These are phyloP conservation scores for Betta splendens DNA, from an alignment of 2,797 vertebrate species.

Conservation along the genomic window DNA sequence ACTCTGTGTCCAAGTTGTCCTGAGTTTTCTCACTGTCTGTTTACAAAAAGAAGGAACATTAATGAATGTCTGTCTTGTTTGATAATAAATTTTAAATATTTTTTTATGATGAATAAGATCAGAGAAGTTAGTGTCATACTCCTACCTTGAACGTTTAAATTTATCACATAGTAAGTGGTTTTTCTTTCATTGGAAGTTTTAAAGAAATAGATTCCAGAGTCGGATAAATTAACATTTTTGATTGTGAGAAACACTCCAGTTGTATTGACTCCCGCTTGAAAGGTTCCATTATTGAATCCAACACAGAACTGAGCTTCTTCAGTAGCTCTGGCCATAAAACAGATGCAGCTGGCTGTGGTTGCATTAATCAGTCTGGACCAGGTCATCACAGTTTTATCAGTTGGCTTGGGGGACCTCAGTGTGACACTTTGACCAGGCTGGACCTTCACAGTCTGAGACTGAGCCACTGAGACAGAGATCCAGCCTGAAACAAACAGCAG, in stretches of 20 bases:
- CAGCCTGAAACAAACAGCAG: slow-evolving; percentile 3
- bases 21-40: no score
- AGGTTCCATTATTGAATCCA: neutral
- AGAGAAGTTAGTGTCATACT: no score
- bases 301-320: rapidly evolving
- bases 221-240: slow-evolving; percentile 10
- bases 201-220: slow-evolving; percentile 54
- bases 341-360: slow-evolving; percentile 9
- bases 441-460: slow-evolving; percentile 4
- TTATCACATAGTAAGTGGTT: rapidly evolving
- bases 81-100: no score
- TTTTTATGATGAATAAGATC: no score
- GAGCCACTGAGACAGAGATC: rapidly evolving
- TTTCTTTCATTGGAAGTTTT: neutral
- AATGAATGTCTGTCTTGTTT: no score
- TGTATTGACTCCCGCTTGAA: neutral
- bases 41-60: no score
- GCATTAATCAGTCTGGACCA: slow-evolving; percentile 36
- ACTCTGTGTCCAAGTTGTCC: no score
- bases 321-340: rapidly evolving
- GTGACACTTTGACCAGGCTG: slow-evolving; percentile 11
- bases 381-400: neutral
- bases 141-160: slow-evolving; percentile 13
- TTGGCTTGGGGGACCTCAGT: slow-evolving; percentile 25
- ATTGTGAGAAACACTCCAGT: slow-evolving; percentile 30